Percentiles rank a stretch among this genome's conserved stretches.
phyloP scores from a whole-genome alignment of 2,113 vertebrate species.

The Entomyzon cyanotis region DNA sequence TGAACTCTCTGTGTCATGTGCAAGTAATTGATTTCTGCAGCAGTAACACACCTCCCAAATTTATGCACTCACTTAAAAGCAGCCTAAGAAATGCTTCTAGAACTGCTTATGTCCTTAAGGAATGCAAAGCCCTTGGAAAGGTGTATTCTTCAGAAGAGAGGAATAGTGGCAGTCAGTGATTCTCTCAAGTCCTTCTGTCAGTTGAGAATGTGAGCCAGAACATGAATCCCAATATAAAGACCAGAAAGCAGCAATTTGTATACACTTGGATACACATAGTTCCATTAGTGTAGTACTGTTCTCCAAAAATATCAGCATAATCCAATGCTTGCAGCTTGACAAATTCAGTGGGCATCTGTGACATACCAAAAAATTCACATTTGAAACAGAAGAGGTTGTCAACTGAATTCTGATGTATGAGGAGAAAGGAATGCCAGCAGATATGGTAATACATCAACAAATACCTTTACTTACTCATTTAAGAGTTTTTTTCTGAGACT shows the following conservation, averaged over 20 bases:
- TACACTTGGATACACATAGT: neutral
- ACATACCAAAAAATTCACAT: neutral
- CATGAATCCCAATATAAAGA: neutral
- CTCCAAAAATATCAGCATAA: neutral
- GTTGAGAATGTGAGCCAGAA: neutral
- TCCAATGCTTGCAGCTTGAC: neutral
- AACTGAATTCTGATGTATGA: neutral
- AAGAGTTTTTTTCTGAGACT: neutral
- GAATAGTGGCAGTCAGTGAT: neutral
- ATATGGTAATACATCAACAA: neutral
- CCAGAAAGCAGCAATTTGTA: neutral
- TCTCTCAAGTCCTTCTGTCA: neutral
- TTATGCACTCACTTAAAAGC: neutral
- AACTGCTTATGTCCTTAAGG: neutral
- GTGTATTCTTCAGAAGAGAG: neutral
- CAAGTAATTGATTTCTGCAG: neutral
- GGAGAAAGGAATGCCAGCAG: neutral
- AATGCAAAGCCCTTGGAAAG: neutral
- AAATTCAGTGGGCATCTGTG: neutral
- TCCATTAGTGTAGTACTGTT: neutral
- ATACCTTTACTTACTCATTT: neutral
- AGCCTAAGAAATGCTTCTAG: neutral
- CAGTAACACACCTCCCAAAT: neutral
- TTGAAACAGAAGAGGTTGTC: neutral
- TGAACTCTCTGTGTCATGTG: neutral